Conservation (phyloP, 2,797 vertebrate species). For the Sternarchorhynchus goeldii region DNA sequence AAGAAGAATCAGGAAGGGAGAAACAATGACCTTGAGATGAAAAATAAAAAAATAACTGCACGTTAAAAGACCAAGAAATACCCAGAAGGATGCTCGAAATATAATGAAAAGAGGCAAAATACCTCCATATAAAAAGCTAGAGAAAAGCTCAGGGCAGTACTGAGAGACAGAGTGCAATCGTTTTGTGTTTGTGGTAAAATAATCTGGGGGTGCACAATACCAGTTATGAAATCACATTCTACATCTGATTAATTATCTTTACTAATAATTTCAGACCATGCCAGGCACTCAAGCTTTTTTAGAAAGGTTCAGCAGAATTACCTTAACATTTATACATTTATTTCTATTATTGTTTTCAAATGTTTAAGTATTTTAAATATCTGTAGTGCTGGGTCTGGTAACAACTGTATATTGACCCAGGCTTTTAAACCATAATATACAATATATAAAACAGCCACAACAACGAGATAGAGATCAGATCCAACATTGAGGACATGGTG, state of each 20-base stretch:
- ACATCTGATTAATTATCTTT: neutral
- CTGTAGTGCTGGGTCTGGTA: neutral
- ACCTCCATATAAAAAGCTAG: conserved; percentile 9
- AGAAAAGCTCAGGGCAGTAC: neutral
- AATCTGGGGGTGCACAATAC: neutral
- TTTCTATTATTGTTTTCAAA: too few species aligned
- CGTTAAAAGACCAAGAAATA: neutral
- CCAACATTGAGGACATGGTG: too few species aligned
- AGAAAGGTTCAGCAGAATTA: neutral
- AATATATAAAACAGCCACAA: too few species aligned
- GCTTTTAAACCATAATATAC: too few species aligned
- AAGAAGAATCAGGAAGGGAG: neutral
- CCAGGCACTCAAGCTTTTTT: neutral
- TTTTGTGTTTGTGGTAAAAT: neutral
- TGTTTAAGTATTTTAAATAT: neutral
- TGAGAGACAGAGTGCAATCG: neutral
- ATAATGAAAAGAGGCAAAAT: neutral
- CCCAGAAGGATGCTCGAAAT: neutral
- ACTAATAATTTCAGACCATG: neutral
- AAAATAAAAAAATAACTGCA: neutral
- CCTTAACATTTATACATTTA: neutral
- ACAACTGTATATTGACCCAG: neutral
- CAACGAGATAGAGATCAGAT: too few species aligned
- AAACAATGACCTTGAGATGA: conserved; percentile 18
- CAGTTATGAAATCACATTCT: neutral